These are phyloP conservation scores for Melanaphis sacchari DNA, from an alignment of 1,140 invertebrate species.

Conservation along the genomic window DNA sequence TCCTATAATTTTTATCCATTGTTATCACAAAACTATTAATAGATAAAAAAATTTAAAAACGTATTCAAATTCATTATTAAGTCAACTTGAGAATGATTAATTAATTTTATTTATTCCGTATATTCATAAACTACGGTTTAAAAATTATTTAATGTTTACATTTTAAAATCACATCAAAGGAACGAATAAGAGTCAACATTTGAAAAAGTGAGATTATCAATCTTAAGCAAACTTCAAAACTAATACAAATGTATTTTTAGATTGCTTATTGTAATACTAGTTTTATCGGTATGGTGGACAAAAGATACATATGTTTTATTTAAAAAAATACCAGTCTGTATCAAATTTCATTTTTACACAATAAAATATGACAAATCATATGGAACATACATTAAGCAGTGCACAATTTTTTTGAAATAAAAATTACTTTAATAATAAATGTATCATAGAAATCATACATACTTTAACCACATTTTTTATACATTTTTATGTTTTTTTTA, in stretches of 20 bases:
- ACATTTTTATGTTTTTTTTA: background rate
- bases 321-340: background rate
- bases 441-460: background rate
- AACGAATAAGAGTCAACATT: background rate
- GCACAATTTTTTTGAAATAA: background rate
- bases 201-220: background rate
- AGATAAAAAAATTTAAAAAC: background rate
- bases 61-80: background rate
- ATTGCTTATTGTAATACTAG: background rate
- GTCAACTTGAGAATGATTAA: background rate
- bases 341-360: background rate
- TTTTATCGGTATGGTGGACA: background rate
- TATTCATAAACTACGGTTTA: background rate
- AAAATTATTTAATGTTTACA: background rate
- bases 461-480: background rate
- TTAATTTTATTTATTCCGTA: background rate
- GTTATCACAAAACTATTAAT: background rate
- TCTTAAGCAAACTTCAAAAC: background rate
- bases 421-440: background rate
- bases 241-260: background rate
- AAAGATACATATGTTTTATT: background rate
- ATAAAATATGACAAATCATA: background rate
- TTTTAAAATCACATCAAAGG: background rate
- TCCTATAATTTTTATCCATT: background rate
- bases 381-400: background rate